Conservation (phyloP, 2,888 invertebrate genomes). For the Trypoxylon attenuatum region DNA sequence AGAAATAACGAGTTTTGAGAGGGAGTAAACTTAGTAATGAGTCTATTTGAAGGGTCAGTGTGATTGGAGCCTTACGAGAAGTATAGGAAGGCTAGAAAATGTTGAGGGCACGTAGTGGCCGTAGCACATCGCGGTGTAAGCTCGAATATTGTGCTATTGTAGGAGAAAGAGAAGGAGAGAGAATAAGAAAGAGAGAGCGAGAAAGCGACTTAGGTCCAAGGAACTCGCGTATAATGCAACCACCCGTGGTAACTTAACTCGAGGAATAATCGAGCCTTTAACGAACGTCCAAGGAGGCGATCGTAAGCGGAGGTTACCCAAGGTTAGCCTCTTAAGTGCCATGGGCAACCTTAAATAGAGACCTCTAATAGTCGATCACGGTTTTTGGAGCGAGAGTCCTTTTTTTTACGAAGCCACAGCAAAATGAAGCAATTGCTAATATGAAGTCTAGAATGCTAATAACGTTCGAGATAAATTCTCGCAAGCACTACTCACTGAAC, state of each 20-base stretch:
- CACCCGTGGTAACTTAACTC: conserved; percentile 41
- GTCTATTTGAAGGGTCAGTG: neutral
- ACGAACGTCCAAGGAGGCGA: conserved; percentile 37
- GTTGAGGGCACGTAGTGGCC: neutral
- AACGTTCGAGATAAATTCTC: too few relatives aligned
- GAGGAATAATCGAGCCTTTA: conserved; percentile 51
- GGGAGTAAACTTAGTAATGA: too few relatives aligned
- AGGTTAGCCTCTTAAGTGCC: conserved; percentile 54
- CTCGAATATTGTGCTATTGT: conserved; percentile 22
- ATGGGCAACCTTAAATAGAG: too few relatives aligned
- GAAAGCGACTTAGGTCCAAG: conserved; percentile 1
- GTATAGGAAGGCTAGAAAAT: neutral
- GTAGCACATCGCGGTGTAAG: conserved; percentile 8
- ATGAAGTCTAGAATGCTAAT: too few relatives aligned
- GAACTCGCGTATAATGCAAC: conserved; percentile 42
- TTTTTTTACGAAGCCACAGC: too few relatives aligned
- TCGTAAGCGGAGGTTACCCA: conserved; percentile 40
- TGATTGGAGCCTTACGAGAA: neutral
- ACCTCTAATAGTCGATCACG: too few relatives aligned
- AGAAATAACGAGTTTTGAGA: too few relatives aligned
- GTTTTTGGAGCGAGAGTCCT: too few relatives aligned
- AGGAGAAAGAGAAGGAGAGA: neutral
- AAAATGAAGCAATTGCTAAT: too few relatives aligned
- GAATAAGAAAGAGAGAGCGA: neutral
- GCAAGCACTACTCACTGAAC: too few relatives aligned